A percentile compares a stretch with the other conserved stretches of the same genome.
phyloP scores from a whole-genome alignment of 2,797 vertebrate genomes.

The Etheostoma nigrum region DNA sequence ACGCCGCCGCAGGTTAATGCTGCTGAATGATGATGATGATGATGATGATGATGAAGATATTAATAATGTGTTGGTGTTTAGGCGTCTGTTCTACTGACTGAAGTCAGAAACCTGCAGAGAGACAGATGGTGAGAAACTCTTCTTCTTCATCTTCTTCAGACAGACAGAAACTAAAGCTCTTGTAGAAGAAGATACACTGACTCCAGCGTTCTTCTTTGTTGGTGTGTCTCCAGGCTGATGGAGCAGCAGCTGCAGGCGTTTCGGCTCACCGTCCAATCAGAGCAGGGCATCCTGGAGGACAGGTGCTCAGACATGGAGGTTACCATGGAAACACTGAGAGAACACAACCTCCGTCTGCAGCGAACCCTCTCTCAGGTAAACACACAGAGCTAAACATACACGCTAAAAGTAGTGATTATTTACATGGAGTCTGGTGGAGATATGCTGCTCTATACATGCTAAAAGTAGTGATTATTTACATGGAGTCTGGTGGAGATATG shows the following conservation, averaged over 20 bases:
- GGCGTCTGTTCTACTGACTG: constrained; percentile 61
- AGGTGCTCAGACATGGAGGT: constrained; percentile 85
- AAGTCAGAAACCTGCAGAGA: constrained; percentile 81
- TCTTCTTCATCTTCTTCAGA: not conserved
- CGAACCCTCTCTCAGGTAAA: constrained; percentile 77
- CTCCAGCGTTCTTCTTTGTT: not conserved
- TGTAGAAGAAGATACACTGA: too few relatives aligned
- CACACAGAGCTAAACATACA: not conserved
- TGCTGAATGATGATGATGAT: too few relatives aligned
- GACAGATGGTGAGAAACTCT: constrained; percentile 76
- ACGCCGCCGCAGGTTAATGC: constrained; percentile 53
- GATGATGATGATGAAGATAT: too few relatives aligned
- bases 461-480: too few relatives aligned
- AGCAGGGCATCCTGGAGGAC: constrained; percentile 84
- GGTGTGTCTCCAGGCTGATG: constrained; percentile 79
- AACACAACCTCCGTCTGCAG: constrained; percentile 82
- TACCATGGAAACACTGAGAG: constrained; percentile 82
- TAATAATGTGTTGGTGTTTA: constrained; percentile 14
- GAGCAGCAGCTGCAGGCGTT: constrained; percentile 85
- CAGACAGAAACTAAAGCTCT: too few relatives aligned
- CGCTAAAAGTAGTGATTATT: too few relatives aligned
- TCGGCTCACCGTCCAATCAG: constrained; percentile 83
- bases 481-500: too few relatives aligned
- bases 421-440: too few relatives aligned
- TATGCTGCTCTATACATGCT: too few relatives aligned